Base-by-base conservation (phyloP, 2,797 vertebrate genomes). In the Pseudochirops cupreus region DNA sequence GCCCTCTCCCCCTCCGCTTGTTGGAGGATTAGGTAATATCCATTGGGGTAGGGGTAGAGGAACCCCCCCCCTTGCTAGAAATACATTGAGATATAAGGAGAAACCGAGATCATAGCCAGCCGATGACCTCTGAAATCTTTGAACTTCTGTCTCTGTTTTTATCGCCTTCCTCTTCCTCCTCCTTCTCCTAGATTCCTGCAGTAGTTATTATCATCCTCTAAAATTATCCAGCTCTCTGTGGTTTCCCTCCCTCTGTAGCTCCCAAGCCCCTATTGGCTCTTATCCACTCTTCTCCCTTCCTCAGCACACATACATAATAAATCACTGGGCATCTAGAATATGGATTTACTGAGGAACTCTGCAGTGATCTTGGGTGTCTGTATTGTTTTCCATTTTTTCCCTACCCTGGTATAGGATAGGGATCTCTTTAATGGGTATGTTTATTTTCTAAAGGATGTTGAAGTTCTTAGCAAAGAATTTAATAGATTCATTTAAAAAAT, bases 51-150 rank as follows among this genome's bases (percentile, higher is more conserved):
- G 67, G 90, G 50, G 56, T 50, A 92, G 87, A 94, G 55, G 59
- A 54, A 14, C 56, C 29, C 91, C 28, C 54, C 16, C n/a, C 31
- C 57, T 33, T 33, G 55, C n/a, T 92, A 39, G 56, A 94, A 92
- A 33, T 5, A 1, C 56, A 10, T 58, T 92, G 14, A n/a, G 74
- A 91, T 57, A 29, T 56, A 54, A 52, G 57, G 33, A 58, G 56
- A 94, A 91, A 56, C 29, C n/a, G 91, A 93, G 92, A 94, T 91
- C 89, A 91, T 58, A 93, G 50, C 94, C 29, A 26, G 55, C 92
- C 21, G 58, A 54, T 95, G 95, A 13, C 52, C 93, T 56, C 90
- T 97, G 58, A 33, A 55, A 74, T 94, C 95, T 96, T 93, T 94
- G 91, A 56, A 56, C 91, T 95, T 91, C 14, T 67, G 94, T 33